phyloP scores from a whole-genome alignment of 1,140 invertebrate genomes.

The Tyrophagus putrescentiae region DNA sequence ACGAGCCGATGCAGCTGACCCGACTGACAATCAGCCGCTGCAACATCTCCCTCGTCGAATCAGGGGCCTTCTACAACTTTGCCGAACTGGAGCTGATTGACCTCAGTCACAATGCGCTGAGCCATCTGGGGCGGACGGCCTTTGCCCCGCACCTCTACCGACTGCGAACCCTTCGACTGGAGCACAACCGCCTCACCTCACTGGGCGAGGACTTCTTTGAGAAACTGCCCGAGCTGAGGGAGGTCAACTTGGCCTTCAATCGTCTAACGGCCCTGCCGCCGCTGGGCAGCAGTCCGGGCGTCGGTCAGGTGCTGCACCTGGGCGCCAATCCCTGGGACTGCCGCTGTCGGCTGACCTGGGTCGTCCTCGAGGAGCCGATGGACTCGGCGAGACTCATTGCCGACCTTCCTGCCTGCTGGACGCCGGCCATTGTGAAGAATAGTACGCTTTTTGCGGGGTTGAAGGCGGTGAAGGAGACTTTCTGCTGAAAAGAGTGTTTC shows the following conservation, averaged over 20 bases:
- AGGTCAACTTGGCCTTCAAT: slow-evolving; percentile 22
- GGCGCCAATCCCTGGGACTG: slow-evolving; percentile 15
- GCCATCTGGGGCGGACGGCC: slow-evolving; percentile 9
- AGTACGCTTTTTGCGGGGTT: slow-evolving; percentile 1
- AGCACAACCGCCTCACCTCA: not conserved
- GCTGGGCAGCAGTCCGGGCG: not conserved
- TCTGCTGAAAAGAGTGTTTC: slow-evolving; percentile 1
- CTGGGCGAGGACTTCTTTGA: slow-evolving; percentile 21
- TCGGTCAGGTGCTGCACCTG: slow-evolving; percentile 4
- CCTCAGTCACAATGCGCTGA: not conserved
- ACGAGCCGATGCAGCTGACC: slow-evolving; percentile 13
- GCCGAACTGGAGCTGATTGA: slow-evolving; percentile 18
- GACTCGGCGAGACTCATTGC: not conserved
- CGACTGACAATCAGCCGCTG: slow-evolving; percentile 2
- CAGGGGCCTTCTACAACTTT: slow-evolving; percentile 17
- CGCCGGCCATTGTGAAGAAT: slow-evolving; percentile 5
- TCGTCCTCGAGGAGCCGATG: not conserved
- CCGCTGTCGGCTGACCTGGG: slow-evolving; percentile 12
- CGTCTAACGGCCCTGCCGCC: slow-evolving; percentile 13
- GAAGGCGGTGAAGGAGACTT: slow-evolving; percentile 8
- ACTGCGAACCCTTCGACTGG: not conserved
- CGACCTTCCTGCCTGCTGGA: not conserved
- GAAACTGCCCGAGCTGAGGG: slow-evolving; percentile 21
- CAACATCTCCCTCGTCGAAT: slow-evolving; percentile 16
- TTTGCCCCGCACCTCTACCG: slow-evolving; percentile 14